Evolutionary conservation across 1,140 invertebrate genomes (phyloP).

Genomic region (Brachionus calyciflorus): DNA sequence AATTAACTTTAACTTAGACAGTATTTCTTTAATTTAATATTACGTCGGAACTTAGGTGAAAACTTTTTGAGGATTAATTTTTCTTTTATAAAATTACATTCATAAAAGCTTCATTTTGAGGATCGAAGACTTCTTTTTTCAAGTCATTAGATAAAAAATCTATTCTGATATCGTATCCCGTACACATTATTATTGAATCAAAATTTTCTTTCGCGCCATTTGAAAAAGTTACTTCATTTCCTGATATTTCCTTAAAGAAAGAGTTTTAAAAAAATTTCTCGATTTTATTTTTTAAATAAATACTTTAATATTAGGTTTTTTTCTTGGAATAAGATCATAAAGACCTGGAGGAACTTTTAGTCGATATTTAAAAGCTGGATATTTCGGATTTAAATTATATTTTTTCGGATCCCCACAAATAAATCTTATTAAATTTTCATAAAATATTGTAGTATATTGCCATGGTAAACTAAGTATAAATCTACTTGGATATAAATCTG

Average conservation of each 20-base stretch:
- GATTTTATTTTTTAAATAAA: too few relatives aligned
- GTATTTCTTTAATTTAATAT: too few relatives aligned
- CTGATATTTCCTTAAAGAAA: conserved; percentile 9
- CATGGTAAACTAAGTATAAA: conserved; percentile 53
- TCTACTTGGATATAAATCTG: conserved; percentile 54
- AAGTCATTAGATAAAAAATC: conserved; percentile 30
- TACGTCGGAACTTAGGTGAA: too few relatives aligned
- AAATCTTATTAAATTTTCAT: conserved; percentile 52
- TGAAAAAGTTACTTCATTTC: neutral
- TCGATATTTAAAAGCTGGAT: conserved; percentile 54
- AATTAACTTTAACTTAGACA: too few relatives aligned
- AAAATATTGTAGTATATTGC: conserved; percentile 50
- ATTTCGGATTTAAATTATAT: conserved; percentile 58
- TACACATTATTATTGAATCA: conserved; percentile 33
- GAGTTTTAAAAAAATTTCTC: neutral
- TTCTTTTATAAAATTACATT: conserved; percentile 28
- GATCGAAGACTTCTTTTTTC: conserved; percentile 11
- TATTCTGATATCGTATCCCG: conserved; percentile 12
- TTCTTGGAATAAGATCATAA: conserved; percentile 56
- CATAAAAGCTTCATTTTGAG: conserved; percentile 4
- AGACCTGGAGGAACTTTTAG: conserved; percentile 56
- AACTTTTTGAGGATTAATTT: too few relatives aligned
- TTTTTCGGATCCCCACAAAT: conserved; percentile 53
- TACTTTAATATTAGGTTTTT: conserved; percentile 54
- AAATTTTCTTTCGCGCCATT: neutral